Evolutionary conservation across 2,888 invertebrate species (phyloP), one percentile per base, ranked within the genome.

Genomic region (Latheticus oryzae): DNA sequence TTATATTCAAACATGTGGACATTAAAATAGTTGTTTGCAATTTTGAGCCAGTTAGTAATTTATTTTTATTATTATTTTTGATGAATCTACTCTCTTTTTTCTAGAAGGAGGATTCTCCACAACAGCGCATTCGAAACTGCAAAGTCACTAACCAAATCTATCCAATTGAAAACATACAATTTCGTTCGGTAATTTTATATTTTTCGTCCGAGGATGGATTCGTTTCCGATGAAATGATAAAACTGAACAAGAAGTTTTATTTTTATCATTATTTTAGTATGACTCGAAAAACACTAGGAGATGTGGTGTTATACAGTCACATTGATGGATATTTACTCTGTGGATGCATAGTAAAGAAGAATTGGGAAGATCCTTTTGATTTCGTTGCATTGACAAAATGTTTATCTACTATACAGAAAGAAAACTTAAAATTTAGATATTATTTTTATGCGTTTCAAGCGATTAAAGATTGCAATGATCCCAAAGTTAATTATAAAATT

Each of bases 21-120:
- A 61, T 84, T 5, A 75, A 81, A 61, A 82, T 85, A 60, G 74
- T 76, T 3, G 81, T 84, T 5, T 85, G 83, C 69, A 82, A 82
- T 68, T 82, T 79, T 66, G 78, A 74, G 54, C 69, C 70, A 67
- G 76, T 77, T 58, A 66, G 66, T 43, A 16, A 21, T 43, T 17
- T 33, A 15, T 33, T 33, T n/a, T n/a, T n/a, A n/a, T n/a, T n/a
- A n/a, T n/a, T n/a, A n/a, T n/a, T n/a, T n/a, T n/a, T n/a, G n/a
- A n/a, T n/a, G n/a, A n/a, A n/a, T n/a, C n/a, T n/a, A n/a, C n/a
- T n/a, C n/a, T 23, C 16, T 9, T 37, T 28, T 28, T 28, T 28
- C 3, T 9, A 28, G 28, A 28, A n/a, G 8, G 28, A 28, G 5
- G 28, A 28, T 2, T 28, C 48, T 8, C 52, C 61, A 21, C 38